phyloP scores from a whole-genome alignment of 2,113 vertebrate genomes.

The Gymnocephalus cernua region DNA sequence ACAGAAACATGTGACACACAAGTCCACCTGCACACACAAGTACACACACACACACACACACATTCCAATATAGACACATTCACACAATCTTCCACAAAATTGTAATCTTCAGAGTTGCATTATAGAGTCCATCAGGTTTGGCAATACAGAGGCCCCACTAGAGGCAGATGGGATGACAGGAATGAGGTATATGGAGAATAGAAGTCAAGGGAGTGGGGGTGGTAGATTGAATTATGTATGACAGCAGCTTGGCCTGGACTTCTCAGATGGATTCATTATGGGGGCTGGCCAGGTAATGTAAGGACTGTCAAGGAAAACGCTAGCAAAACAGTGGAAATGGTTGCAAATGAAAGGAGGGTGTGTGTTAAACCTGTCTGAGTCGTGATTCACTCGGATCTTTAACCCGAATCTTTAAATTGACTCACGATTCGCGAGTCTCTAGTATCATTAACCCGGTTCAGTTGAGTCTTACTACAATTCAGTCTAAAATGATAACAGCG shows the following conservation, averaged over 20 bases:
- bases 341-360: slow-evolving; percentile 47
- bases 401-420: too few species aligned
- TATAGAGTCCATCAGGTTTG: slow-evolving; percentile 85
- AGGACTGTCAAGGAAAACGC: slow-evolving; percentile 74
- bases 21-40: slow-evolving; percentile 64
- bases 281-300: slow-evolving; percentile 84
- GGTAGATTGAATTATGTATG: slow-evolving; percentile 92
- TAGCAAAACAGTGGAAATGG: slow-evolving; percentile 69
- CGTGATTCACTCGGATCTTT: too few species aligned
- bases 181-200: slow-evolving; percentile 40
- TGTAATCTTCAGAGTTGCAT: slow-evolving; percentile 88
- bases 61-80: slow-evolving; percentile 70
- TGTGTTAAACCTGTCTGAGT: too few species aligned
- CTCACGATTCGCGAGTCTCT: too few species aligned
- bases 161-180: slow-evolving; percentile 39
- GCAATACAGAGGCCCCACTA: slow-evolving; percentile 80
- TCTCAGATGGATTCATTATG: slow-evolving; percentile 90
- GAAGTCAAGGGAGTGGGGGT: slow-evolving; percentile 24
- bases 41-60: slow-evolving; percentile 16
- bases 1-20: slow-evolving; percentile 77
- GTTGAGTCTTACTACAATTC: too few species aligned
- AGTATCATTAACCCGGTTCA: too few species aligned
- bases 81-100: slow-evolving; percentile 84
- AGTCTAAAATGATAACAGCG: too few species aligned
- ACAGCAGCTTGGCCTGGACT: slow-evolving; percentile 65